Base-by-base conservation (phyloP, 2,113 vertebrate species). In the Phasianus colchicus region DNA sequence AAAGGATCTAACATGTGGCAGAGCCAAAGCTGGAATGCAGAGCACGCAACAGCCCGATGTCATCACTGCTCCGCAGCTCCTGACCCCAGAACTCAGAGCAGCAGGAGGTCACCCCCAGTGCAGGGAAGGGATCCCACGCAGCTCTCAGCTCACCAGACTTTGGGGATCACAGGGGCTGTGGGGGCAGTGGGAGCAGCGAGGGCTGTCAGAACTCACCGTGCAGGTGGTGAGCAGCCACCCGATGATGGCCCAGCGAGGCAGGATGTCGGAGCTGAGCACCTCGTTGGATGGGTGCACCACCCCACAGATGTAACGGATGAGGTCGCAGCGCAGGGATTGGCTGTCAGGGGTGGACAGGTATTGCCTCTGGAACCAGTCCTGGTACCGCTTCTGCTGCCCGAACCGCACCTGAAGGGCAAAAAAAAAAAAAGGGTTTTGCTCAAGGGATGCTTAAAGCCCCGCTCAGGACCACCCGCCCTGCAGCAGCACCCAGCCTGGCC, bases 171-270 rank as follows among this genome's bases (percentile, higher is more conserved):
- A 16, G 15, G 30, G 55, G 55, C 30, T 7, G 30, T 17, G 54
- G 4, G 16, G 54, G 16, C 10, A 12, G 11, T 6, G 22, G 29
- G 29, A 30, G 52, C 52, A 17, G 52, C 27, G 3, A 29, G 16
- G 32, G 54, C 54, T 11, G 17, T 5, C 54, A 32, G 29, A 17
- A 40, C 70, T 45, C 48, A 99, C 99, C 52, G 99, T 99, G 98
- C 99, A 99, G 17, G 99, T 99, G 69, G 99, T 99, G 61, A 99
- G 98, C 65, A 99, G 97, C 99, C 99, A 99, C 72, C 99, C 99
- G 27, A 99, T 99, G 97, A 99, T 99, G 80, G 99, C 99, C 99
- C 99, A 99, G 70, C 99, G 99, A 0, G 99, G 99, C n/a, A 99
- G 97, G 97, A 99, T 99, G 92, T 99, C 99, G 0, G 99, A 99